These are phyloP conservation scores for Drosophila parabipectinata DNA, from an alignment of 1,140 invertebrate genomes.

Conservation along the genomic window DNA sequence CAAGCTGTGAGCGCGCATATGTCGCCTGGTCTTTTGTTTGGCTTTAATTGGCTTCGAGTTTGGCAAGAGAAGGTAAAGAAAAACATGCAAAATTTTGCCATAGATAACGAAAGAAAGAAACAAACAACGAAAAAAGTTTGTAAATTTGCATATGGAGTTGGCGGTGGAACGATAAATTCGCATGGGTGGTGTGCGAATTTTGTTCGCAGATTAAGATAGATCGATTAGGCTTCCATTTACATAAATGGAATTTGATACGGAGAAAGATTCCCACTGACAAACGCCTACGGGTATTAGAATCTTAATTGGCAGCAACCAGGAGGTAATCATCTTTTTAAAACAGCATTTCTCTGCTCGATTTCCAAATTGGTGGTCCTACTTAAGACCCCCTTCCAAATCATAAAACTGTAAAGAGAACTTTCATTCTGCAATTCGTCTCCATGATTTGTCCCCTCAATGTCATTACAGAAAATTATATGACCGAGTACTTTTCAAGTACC, in stretches of 20 bases:
- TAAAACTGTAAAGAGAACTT: constrained; percentile 25
- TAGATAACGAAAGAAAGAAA: constrained; percentile 39
- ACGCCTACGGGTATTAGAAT: constrained; percentile 30
- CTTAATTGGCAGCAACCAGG: constrained; percentile 4
- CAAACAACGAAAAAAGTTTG: constrained; percentile 35
- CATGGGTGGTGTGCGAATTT: constrained; percentile 58
- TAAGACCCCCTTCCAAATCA: background rate
- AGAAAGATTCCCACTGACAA: constrained; percentile 33
- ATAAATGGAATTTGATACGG: constrained; percentile 42
- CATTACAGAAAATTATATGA: constrained; percentile 50
- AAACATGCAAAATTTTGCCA: constrained; percentile 59
- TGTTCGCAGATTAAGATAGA: constrained; percentile 38
- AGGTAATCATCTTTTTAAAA: background rate
- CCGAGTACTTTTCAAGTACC: constrained; percentile 28
- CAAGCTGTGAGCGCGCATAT: constrained; percentile 41
- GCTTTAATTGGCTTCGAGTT: constrained; percentile 61
- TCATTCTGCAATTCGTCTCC: constrained; percentile 31
- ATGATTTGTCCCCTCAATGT: constrained; percentile 33
- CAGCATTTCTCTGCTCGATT: no score
- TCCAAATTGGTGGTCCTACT: background rate
- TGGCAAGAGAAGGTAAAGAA: constrained; percentile 51
- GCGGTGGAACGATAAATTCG: constrained; percentile 44
- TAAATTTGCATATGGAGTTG: constrained; percentile 64
- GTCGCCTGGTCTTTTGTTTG: constrained; percentile 62
- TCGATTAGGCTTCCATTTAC: constrained; percentile 34